Conservation (phyloP, 2,113 vertebrate genomes). For the Protobothrops flavoviridis region DNA sequence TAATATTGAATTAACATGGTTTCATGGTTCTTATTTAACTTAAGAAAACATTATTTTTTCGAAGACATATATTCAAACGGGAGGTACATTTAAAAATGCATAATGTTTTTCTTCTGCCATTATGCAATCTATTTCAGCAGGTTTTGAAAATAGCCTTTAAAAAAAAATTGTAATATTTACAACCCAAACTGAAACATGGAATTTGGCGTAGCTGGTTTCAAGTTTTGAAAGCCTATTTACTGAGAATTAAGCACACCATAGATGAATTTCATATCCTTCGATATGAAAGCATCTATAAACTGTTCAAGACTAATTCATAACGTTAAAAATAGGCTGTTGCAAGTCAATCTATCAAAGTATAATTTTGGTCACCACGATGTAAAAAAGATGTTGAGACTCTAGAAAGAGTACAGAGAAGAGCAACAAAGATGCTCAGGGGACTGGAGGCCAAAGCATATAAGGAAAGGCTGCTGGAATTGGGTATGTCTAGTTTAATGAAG, state of each 20-base stretch:
- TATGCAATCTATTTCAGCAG: neutral
- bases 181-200: neutral
- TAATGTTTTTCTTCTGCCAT: neutral
- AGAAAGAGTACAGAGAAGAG: too few relatives aligned
- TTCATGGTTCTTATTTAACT: neutral
- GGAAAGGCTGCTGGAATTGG: too few relatives aligned
- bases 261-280: neutral
- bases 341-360: neutral
- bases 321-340: neutral
- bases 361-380: too few relatives aligned
- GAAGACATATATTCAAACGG: neutral
- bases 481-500: too few relatives aligned
- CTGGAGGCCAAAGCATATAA: too few relatives aligned
- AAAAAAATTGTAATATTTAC: neutral
- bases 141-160: neutral
- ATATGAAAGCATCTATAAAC: neutral
- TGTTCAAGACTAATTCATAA: neutral
- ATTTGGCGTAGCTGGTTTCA: neutral
- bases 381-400: too few relatives aligned
- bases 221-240: neutral
- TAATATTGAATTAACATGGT: neutral
- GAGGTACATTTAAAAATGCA: neutral
- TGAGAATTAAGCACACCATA: neutral
- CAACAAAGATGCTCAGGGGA: too few relatives aligned
- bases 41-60: neutral